Evolutionary conservation across 2,113 vertebrate genomes (phyloP).

Genomic region (Cyanoderma ruficeps): DNA sequence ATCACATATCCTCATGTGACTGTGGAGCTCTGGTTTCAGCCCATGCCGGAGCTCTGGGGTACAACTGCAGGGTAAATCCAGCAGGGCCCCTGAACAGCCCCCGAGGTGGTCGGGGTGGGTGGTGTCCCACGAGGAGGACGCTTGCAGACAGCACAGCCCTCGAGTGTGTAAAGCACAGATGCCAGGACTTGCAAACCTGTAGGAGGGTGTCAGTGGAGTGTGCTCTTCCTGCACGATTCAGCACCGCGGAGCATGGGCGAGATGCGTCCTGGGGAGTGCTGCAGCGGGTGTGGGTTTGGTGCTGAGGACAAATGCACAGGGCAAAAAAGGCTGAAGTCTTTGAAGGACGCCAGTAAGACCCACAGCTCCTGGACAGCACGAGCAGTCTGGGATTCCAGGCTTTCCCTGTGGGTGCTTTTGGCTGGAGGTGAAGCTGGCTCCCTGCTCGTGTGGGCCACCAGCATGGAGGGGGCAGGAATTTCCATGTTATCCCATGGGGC

Average conservation of each 20-base stretch:
- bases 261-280: neutral
- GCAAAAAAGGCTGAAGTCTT: neutral
- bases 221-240: neutral
- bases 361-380: neutral
- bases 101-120: neutral
- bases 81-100: neutral
- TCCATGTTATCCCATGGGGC: rapidly evolving
- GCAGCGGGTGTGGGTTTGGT: neutral
- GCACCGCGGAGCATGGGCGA: rapidly evolving
- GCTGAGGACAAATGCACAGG: neutral
- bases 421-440: neutral
- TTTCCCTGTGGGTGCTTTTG: neutral
- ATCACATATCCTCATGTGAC: neutral
- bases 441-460: rapidly evolving
- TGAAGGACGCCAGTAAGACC: neutral
- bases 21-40: neutral
- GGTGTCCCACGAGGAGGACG: neutral
- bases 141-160: neutral
- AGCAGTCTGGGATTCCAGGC: neutral
- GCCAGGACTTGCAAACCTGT: neutral
- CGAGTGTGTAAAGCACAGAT: neutral
- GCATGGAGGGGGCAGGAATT: neutral
- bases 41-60: rapidly evolving
- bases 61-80: neutral
- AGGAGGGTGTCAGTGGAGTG: neutral